Conservation (phyloP, 1,140 invertebrate species). For the Reticulitermes speratus region DNA sequence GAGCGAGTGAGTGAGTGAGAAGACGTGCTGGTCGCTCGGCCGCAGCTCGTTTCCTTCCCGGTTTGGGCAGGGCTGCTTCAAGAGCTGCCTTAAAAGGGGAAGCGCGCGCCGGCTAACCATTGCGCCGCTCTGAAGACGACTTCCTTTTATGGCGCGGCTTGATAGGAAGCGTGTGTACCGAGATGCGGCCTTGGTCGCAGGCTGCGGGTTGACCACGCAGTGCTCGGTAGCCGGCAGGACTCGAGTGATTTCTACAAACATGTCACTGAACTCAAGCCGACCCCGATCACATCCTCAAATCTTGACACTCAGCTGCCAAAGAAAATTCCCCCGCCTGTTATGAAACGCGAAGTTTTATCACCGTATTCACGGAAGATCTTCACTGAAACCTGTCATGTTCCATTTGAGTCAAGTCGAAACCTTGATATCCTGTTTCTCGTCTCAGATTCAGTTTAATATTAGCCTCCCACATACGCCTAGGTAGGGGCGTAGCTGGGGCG, state of each 20-base stretch:
- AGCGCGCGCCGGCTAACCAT: background rate
- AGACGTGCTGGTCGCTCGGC: background rate
- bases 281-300: too few species aligned
- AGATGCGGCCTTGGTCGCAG: background rate
- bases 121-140: constrained; percentile 19
- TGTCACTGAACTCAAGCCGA: background rate
- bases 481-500: too few species aligned
- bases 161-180: background rate
- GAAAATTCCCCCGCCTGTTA: too few species aligned
- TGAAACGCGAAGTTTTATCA: too few species aligned
- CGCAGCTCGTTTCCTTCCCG: constrained; percentile 15
- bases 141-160: constrained; percentile 23
- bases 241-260: background rate
- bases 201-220: background rate
- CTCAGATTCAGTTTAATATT: too few species aligned
- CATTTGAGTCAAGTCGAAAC: too few species aligned
- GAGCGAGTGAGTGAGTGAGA: background rate
- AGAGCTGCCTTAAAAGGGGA: constrained; percentile 28
- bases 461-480: too few species aligned
- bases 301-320: too few species aligned
- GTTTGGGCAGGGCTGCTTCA: constrained; percentile 19
- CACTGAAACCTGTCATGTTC: too few species aligned
- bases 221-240: background rate
- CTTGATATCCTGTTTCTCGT: too few species aligned
- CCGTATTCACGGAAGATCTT: too few species aligned